These are phyloP conservation scores for Engraulis encrasicolus DNA, from an alignment of 2,113 vertebrate genomes.

Conservation along the genomic window DNA sequence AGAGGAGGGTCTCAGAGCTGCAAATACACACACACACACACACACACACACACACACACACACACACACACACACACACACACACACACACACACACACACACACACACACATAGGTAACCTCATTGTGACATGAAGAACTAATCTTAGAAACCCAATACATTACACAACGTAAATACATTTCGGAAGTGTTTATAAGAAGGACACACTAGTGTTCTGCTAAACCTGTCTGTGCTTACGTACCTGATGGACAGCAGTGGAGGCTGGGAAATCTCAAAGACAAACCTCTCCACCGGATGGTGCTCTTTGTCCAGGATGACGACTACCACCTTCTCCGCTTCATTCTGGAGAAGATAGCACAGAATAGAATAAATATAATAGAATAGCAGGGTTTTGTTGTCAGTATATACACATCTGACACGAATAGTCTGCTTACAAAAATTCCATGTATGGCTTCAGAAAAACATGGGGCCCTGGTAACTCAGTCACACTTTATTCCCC, in stretches of 20 bases:
- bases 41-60: background rate
- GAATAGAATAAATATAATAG: background rate
- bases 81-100: background rate
- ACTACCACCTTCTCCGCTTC: constrained; percentile 97
- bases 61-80: constrained; percentile 3
- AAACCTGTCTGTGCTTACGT: background rate
- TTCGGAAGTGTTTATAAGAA: no score
- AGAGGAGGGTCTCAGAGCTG: constrained; percentile 91
- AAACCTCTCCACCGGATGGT: constrained; percentile 97
- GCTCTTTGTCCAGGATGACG: constrained; percentile 98
- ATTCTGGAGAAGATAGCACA: constrained; percentile 75
- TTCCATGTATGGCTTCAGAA: no score
- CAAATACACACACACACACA: background rate
- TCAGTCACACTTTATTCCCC: no score
- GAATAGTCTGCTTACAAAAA: no score
- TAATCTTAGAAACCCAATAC: no score
- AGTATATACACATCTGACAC: no score
- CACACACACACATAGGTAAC: background rate
- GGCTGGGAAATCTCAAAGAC: constrained; percentile 98
- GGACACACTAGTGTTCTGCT: background rate
- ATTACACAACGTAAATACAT: constrained; percentile 9
- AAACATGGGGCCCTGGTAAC: no score
- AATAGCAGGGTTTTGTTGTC: no score
- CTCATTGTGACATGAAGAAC: no score
- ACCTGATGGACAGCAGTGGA: constrained; percentile 92